Evolutionary conservation across 2,888 invertebrate species (phyloP).

Genomic region (Euplagia quadripunctaria): DNA sequence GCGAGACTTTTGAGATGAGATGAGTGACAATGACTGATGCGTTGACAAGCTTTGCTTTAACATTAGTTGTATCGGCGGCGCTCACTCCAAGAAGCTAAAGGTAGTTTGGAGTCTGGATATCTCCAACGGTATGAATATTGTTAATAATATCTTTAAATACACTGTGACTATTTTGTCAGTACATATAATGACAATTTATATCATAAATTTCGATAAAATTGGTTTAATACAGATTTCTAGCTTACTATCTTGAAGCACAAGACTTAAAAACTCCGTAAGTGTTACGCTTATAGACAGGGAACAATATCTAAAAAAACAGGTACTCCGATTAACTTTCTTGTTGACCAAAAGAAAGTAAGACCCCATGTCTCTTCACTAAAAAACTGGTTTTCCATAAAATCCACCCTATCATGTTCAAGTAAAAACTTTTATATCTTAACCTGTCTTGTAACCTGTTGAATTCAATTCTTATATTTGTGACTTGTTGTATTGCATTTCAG

Average conservation of each 20-base stretch:
- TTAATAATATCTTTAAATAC: too few species aligned
- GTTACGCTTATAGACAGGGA: not conserved
- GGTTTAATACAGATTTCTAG: too few species aligned
- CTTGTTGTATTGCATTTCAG: conserved; percentile 45
- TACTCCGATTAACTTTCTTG: not conserved
- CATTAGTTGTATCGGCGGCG: not conserved
- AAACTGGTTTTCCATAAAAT: not conserved
- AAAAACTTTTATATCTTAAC: conserved; percentile 18
- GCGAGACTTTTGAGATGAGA: not conserved
- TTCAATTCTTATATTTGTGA: conserved; percentile 40
- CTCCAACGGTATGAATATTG: too few species aligned
- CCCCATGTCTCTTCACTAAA: conserved; percentile 1
- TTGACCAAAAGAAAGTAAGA: conserved; percentile 9
- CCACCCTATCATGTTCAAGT: conserved; percentile 1
- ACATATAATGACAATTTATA: too few species aligned
- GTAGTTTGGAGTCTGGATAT: too few species aligned
- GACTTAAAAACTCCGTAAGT: not conserved
- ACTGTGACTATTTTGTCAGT: too few species aligned
- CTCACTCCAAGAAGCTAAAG: not conserved
- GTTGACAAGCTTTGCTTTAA: not conserved
- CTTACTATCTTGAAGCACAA: not conserved
- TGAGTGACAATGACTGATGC: not conserved
- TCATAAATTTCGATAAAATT: too few species aligned
- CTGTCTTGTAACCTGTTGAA: conserved; percentile 50
- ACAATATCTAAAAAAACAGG: not conserved